Evolutionary conservation across 2,888 invertebrate species (phyloP), one percentile per base, ranked within the genome.

Genomic region (Tribolium freemani): DNA sequence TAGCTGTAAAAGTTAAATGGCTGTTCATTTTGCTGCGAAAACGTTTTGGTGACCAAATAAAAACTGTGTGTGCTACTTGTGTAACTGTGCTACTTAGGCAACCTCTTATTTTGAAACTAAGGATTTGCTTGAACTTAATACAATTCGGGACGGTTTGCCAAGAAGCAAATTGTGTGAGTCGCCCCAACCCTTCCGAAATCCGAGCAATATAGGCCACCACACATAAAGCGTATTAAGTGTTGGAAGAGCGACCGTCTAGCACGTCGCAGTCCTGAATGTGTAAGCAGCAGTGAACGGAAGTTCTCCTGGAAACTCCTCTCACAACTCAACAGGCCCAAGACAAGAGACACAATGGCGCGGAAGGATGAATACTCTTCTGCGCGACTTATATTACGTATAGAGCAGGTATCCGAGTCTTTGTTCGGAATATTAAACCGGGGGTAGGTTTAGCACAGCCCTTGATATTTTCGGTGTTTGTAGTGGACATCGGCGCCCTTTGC

Each of bases 291-390:
- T 72, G 51, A 61, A 56, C 68, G 72, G 78, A 74, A 74, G 75
- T 77, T 75, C 76, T 76, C 71, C 76, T 71, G 77, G 78, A 80
- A 78, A 76, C 72, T 72, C 80, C 74, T 72, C 76, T 76, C 80
- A 81, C 83, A 83, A 83, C 79, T 84, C 84, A 83, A 83, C 83
- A 83, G 83, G 81, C 83, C 78, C 79, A 79, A 79, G 81, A 83
- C 81, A 80, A 73, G 76, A 75, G 73, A 76, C 74, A 83, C 84
- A 84, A 84, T 83, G 79, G 79, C 75, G 80, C 83, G 83, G 81
- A 82, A 83, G 81, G 78, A 80, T 66, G 66, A 54, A 66, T 66
- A 21, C 66, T 66, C 53, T 64, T 64, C 64, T 64, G 45, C 46
- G 53, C 53, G 63, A 70, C 70, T 70, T 63, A 69, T 60, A 69